phyloP scores from a whole-genome alignment of 2,888 invertebrate species.

The Hyposoter dolosus region DNA sequence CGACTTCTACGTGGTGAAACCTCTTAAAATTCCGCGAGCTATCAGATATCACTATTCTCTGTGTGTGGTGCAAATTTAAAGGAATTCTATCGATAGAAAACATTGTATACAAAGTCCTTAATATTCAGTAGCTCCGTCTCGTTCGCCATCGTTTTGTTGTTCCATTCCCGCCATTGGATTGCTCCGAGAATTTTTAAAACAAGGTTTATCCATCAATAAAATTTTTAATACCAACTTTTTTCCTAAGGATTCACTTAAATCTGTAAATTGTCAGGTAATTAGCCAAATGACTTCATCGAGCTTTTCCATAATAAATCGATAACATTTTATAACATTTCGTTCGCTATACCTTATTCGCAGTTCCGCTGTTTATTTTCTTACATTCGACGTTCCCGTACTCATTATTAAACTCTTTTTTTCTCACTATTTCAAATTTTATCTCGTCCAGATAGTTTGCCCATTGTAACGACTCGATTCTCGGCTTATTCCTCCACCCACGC shows the following conservation, averaged over 20 bases:
- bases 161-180: not conserved
- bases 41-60: too few species aligned
- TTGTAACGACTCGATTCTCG: slow-evolving; percentile 49
- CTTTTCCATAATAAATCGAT: too few species aligned
- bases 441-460: slow-evolving; percentile 26
- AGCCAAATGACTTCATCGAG: not conserved
- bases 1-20: too few species aligned
- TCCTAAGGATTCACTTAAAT: too few species aligned
- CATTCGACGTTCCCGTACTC: not conserved
- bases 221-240: not conserved
- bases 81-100: too few species aligned
- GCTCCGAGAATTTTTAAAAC: not conserved
- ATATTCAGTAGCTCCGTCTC: not conserved
- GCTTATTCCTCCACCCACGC: slow-evolving; percentile 48
- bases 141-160: not conserved
- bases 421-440: slow-evolving; percentile 19
- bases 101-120: too few species aligned
- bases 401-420: not conserved
- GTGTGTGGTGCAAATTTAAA: too few species aligned
- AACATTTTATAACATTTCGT: too few species aligned
- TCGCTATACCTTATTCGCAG: not conserved
- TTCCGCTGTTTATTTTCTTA: not conserved
- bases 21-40: too few species aligned
- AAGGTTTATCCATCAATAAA: not conserved
- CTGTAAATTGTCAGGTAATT: not conserved